Evolutionary conservation across 2,797 vertebrate genomes (phyloP), one percentile per base, ranked within the genome.

Genomic region (Fundulus diaphanus): DNA sequence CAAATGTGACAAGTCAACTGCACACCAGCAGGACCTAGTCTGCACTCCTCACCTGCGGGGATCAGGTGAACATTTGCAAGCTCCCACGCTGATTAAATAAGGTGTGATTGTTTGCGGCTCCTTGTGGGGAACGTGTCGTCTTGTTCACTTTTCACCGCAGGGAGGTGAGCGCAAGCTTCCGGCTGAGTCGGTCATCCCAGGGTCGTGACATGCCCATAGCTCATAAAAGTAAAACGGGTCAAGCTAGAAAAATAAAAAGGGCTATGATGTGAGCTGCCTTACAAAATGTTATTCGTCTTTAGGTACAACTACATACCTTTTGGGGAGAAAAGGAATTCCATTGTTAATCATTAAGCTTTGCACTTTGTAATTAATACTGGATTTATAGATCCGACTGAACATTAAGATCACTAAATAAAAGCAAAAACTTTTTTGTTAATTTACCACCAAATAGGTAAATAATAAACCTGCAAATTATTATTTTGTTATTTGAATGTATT

Each of bases 11-110:
- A 33, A 79, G 69, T 67, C 33, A 16, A 8, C 68, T 7, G 51
- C 77, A 49, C 69, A 40, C 79, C 75, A 5, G 67, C 49, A 76
- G 57, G 81, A 54, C 46, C 71, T 72, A 77, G 61, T 76, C 61
- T 27, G 48, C 63, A 63, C 73, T 74, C 74, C 11, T n/a, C 48
- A 71, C 61, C 78, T 72, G 73, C 70, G 29, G 74, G 20, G 22
- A 68, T 78, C 70, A 69, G 74, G 72, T 72, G 77, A 74, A 52
- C 56, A 73, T 1, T 0, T 68, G 67, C 0, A 33, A 68, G 61
- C 49, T 6, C 42, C n/a, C 37, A 42, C 69, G 7, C 68, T 73
- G 68, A 77, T 85, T 80, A 68, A 78, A 73, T 66, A 79, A 76
- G 22, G 13, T 71, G 76, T 29, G 81, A 80, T 46, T 54, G n/a